Base-by-base conservation (phyloP, 2,888 invertebrate genomes). In the Melanostoma mellinum region DNA sequence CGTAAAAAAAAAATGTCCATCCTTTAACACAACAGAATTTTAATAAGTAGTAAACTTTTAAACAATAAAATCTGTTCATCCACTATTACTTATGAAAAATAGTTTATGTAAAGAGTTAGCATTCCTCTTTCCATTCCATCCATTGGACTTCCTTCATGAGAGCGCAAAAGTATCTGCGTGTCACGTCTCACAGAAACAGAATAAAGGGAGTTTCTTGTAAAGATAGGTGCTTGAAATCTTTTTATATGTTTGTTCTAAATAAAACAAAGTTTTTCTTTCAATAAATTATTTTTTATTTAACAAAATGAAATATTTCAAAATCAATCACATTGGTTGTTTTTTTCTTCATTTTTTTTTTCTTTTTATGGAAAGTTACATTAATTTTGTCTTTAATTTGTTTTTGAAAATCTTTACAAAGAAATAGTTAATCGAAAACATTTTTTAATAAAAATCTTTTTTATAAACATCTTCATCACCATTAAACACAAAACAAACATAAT, bases 241-340 rank as follows among this genome's bases (percentile, higher is more conserved):
- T 6, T 42, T 42, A 8, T 2, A 42, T 9, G 5, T 5, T 42
- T 42, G 42, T 8, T 42, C 3, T 10, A 35, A 61, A 33, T 10
- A 10, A 63, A 46, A 35, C 4, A 33, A 6, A 4, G 20, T 3
- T 3, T 46, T 50, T 42, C 55, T 55, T 82, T 75, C 71, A 78
- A 82, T 85, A 82, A 78, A 85, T 82, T 69, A 69, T 67, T 63
- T 60, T 84, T 76, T 68, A 80, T 76, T 78, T 78, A 81, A 65
- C 69, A 80, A 84, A 85, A 86, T 74, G 75, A 80, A 84, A 85
- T 73, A 77, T 84, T 85, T 72, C 72, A 52, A 78, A 77, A 69
- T 79, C 63, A 79, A 76, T 85, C 85, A 80, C 80, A 79, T 85
- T 74, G 20, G 56, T 73, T 67, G 52, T 53, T 67, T 63, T 67